phyloP scores from a whole-genome alignment of 2,888 invertebrate genomes.

The Baronia brevicornis region DNA sequence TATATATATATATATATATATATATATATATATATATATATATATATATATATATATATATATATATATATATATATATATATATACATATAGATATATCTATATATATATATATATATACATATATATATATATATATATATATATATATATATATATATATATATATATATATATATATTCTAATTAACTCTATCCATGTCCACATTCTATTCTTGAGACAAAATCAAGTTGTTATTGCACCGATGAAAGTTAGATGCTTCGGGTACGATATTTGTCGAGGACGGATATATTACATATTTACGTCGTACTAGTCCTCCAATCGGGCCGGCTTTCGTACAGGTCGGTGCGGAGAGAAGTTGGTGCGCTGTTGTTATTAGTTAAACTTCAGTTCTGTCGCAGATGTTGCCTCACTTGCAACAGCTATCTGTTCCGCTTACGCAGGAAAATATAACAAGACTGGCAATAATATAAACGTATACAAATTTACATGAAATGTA shows the following conservation, averaged over 20 bases:
- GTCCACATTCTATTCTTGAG: slow-evolving; percentile 14
- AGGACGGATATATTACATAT: slow-evolving; percentile 9
- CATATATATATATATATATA: too few species aligned
- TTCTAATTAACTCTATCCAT: slow-evolving; percentile 9
- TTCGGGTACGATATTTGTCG: slow-evolving; percentile 8
- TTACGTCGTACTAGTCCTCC: slow-evolving; percentile 11
- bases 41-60: too few species aligned
- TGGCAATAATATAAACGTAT: slow-evolving; percentile 41
- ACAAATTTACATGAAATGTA: slow-evolving; percentile 27
- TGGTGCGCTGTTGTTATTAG: slow-evolving; percentile 53
- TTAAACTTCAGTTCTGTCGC: slow-evolving; percentile 41
- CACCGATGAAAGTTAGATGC: slow-evolving; percentile 18
- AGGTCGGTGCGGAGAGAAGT: slow-evolving; percentile 15
- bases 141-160: too few species aligned
- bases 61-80: too few species aligned
- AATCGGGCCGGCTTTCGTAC: slow-evolving; percentile 18
- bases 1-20: too few species aligned
- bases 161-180: slow-evolving; percentile 8
- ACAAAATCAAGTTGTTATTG: slow-evolving; percentile 15
- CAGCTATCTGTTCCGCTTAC: slow-evolving; percentile 42
- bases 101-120: too few species aligned
- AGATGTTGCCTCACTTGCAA: slow-evolving; percentile 50
- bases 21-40: too few species aligned
- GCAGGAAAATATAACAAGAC: slow-evolving; percentile 39
- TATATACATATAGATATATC: too few species aligned